These are phyloP conservation scores for Scotopteryx bipunctaria DNA, from an alignment of 2,888 invertebrate genomes.

Conservation along the genomic window DNA sequence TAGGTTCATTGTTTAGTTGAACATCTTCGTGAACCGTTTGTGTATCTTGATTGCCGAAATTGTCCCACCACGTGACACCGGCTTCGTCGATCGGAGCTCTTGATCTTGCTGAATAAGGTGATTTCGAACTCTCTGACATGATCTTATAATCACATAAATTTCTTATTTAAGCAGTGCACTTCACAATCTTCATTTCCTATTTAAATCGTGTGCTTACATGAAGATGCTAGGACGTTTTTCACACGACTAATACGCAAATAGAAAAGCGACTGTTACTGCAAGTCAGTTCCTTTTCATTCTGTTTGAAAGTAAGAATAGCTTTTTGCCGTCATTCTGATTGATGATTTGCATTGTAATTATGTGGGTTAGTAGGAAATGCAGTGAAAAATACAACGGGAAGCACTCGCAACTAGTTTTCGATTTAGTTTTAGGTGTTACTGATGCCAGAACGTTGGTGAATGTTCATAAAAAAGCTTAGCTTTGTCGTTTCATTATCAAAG, in stretches of 20 bases:
- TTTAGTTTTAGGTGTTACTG: too few relatives aligned
- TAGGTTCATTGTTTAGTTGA: slow-evolving; percentile 38
- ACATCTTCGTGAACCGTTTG: slow-evolving; percentile 26
- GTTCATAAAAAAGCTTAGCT: too few relatives aligned
- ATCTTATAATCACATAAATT: neutral
- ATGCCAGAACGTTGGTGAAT: too few relatives aligned
- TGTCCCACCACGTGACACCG: slow-evolving; percentile 65
- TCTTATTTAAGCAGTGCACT: neutral
- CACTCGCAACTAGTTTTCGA: too few relatives aligned
- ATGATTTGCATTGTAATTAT: slow-evolving; percentile 37
- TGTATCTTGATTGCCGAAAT: slow-evolving; percentile 43
- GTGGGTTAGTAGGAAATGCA: slow-evolving; percentile 53
- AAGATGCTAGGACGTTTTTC: slow-evolving; percentile 26
- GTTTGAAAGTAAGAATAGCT: slow-evolving; percentile 28
- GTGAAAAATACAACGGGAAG: too few relatives aligned
- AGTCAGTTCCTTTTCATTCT: slow-evolving; percentile 44
- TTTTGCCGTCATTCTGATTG: slow-evolving; percentile 45
- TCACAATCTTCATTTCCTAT: neutral
- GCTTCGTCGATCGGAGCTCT: slow-evolving; percentile 65
- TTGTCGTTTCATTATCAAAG: too few relatives aligned
- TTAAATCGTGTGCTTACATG: slow-evolving; percentile 21
- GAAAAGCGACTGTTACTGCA: slow-evolving; percentile 41
- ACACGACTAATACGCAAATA: slow-evolving; percentile 40
- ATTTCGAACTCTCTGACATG: slow-evolving; percentile 53
- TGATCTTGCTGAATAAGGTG: slow-evolving; percentile 62